Evolutionary conservation across 2,113 vertebrate genomes (phyloP), one percentile per base, ranked within the genome.

Genomic region (Blennius ocellaris): DNA sequence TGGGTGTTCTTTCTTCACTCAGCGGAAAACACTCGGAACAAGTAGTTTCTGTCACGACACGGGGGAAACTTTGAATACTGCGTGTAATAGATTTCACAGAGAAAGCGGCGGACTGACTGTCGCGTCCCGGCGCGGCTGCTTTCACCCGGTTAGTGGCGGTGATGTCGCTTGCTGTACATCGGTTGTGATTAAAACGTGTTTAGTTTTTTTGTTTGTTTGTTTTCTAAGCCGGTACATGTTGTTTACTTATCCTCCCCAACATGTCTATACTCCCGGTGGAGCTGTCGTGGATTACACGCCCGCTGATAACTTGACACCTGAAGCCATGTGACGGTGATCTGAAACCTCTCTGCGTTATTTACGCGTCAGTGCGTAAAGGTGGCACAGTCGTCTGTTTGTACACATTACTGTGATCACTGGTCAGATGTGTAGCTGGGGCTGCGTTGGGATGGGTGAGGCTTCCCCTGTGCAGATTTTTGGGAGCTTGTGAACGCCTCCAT

Each of bases 1-100:
- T 90, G 87, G 82, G 89, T 88, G 88, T 86, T 91, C 83, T 89
- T 86, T 89, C 83, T 89, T 84, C 69, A 76, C 62, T 71, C 11
- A 6, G 0, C 11, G 12, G 3, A 10, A 49, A 11, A 47, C 11
- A 41, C 7, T 15, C 15, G 8, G 3, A 1, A 10, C 3, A 5
- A 1, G 7, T 3, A 7, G 15, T 3, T 0, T n/a, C 0, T 0
- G 6, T 44, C 1, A 17, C 5, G 45, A 0, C 5, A 15, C 48
- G 8, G 30, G 41, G 36, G 21, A 30, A 30, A 30, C 21, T 21
- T 30, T 7, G 8, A 11, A 53, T 14, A 6, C 0, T 3, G 0
- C 11, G n/a, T 47, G 37, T 30, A 6, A 8, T 14, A 0, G 63
- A 1, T 40, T 4, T 30, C 2, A 3, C 12, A 0, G 11, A 6